phyloP scores from a whole-genome alignment of 2,888 invertebrate genomes.

The Tachystola acroxantha region DNA sequence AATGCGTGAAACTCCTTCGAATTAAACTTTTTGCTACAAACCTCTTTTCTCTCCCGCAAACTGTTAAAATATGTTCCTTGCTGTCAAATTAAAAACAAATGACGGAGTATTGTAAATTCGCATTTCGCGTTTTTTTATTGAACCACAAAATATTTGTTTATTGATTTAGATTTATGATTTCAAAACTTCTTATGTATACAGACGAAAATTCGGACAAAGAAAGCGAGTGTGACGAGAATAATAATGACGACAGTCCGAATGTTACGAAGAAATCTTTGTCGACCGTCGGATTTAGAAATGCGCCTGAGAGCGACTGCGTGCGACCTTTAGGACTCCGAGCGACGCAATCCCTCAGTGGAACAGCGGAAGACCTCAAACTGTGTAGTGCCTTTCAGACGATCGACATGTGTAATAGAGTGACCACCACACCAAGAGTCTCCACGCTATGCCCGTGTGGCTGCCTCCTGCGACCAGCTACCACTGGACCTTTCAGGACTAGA shows the following conservation, averaged over 20 bases:
- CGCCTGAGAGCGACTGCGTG: slow-evolving; percentile 48
- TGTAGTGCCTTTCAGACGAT: slow-evolving; percentile 57
- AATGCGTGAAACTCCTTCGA: too few species aligned
- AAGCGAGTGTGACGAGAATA: slow-evolving; percentile 58
- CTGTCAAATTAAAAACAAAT: slow-evolving; percentile 19
- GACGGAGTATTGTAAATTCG: slow-evolving; percentile 29
- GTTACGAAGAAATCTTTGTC: slow-evolving; percentile 65
- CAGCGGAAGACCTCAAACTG: slow-evolving; percentile 56
- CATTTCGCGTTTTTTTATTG: slow-evolving; percentile 24
- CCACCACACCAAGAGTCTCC: slow-evolving; percentile 42
- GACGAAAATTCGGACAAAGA: slow-evolving; percentile 67
- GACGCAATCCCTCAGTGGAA: slow-evolving; percentile 66
- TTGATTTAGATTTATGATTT: slow-evolving; percentile 13
- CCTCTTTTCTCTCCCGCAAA: too few species aligned
- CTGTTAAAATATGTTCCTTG: not conserved
- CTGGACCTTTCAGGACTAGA: slow-evolving; percentile 59
- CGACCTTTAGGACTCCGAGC: slow-evolving; percentile 58
- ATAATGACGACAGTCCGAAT: slow-evolving; percentile 49
- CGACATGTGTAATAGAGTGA: slow-evolving; percentile 49
- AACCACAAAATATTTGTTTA: too few species aligned
- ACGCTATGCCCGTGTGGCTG: slow-evolving; percentile 69
- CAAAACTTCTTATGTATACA: slow-evolving; percentile 51
- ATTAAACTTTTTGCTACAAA: too few species aligned
- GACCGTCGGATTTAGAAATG: slow-evolving; percentile 58
- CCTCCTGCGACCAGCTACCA: slow-evolving; percentile 45